phyloP scores from a whole-genome alignment of 2,113 vertebrate genomes.

The Dicrurus megarhynchus region DNA sequence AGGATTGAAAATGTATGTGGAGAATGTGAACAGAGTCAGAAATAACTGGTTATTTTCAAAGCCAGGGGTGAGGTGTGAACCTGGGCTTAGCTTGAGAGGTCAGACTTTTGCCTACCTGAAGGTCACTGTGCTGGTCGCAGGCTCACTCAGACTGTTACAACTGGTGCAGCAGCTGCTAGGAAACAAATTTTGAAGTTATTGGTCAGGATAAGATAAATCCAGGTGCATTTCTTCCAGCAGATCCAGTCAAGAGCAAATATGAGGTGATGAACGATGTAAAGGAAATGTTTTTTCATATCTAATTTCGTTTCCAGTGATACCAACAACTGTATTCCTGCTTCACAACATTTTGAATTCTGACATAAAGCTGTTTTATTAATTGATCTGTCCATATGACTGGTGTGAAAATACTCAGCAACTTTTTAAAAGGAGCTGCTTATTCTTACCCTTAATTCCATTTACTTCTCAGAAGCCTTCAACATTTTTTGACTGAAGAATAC shows the following conservation, averaged over 20 bases:
- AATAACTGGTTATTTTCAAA: neutral
- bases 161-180: neutral
- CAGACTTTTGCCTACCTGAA: neutral
- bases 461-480: neutral
- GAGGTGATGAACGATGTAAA: neutral
- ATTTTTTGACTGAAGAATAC: neutral
- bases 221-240: neutral
- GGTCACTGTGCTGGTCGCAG: neutral
- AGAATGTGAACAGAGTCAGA: neutral
- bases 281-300: neutral
- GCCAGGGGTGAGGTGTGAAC: neutral
- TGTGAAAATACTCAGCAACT: neutral
- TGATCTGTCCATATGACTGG: neutral
- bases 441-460: neutral
- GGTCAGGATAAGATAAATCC: neutral
- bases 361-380: neutral
- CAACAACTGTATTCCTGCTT: neutral
- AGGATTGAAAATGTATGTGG: neutral
- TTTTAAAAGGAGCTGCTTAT: neutral
- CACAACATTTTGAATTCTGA: neutral
- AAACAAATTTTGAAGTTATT: neutral
- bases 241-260: neutral
- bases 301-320: neutral
- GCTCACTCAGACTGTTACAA: neutral
- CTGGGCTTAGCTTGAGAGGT: neutral